Evolutionary conservation across 2,888 invertebrate genomes (phyloP).

Genomic region (Caenorhabditis parvicauda): DNA sequence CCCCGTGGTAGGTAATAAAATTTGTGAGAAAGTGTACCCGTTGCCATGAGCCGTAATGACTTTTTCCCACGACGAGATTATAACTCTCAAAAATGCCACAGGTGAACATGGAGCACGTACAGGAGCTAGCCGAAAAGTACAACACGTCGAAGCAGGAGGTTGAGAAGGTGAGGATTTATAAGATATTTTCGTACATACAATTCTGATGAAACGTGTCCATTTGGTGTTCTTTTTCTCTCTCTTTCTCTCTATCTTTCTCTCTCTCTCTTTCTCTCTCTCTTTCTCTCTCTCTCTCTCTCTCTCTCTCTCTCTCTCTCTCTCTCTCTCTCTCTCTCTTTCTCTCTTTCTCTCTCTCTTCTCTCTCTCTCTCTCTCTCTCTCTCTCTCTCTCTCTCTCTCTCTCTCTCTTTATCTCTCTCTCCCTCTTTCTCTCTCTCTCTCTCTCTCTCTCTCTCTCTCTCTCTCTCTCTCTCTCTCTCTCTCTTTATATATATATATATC

Average conservation of each 20-base stretch:
- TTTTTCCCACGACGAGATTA: no score
- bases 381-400: neutral
- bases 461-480: neutral
- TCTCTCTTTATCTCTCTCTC: neutral
- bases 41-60: no score
- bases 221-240: neutral
- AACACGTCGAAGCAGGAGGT: conserved; percentile 40
- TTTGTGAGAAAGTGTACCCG: no score
- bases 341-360: neutral
- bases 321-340: neutral
- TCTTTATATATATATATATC: no score
- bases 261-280: neutral
- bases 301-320: neutral
- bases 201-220: neutral
- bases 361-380: neutral
- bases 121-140: conserved; percentile 35
- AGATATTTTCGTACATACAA: neutral
- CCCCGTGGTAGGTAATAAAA: no score
- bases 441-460: neutral
- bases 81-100: no score
- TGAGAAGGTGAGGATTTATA: conserved; percentile 28
- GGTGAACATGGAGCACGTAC: conserved; percentile 22
- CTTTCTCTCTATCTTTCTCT: neutral
- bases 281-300: neutral
- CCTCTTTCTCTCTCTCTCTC: neutral